These are phyloP conservation scores for Semnornis frantzii DNA, from an alignment of 2,113 vertebrate genomes.

Conservation along the genomic window DNA sequence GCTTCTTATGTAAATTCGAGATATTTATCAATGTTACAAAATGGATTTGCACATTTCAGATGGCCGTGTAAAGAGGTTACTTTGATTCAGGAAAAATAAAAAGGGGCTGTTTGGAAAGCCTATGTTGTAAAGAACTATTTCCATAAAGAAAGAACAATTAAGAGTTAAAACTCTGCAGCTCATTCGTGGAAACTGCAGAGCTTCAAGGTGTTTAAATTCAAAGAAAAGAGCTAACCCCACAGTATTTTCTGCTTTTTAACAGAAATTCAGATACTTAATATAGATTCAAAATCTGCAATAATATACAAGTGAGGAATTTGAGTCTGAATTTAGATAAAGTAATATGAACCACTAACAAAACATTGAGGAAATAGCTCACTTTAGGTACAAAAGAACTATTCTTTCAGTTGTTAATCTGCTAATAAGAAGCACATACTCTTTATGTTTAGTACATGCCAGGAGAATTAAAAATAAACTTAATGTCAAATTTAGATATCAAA, in stretches of 20 bases:
- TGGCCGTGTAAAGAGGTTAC: constrained; percentile 37
- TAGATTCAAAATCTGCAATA: constrained; percentile 39
- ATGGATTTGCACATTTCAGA: constrained; percentile 39
- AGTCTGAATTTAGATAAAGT: constrained; percentile 1
- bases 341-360: constrained; percentile 16
- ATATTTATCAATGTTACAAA: constrained; percentile 49
- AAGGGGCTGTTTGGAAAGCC: constrained; percentile 5
- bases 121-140: constrained; percentile 37
- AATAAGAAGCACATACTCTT: neutral
- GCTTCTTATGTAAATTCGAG: constrained; percentile 43
- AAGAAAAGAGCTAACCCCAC: neutral
- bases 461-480: neutral
- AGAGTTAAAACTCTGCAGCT: constrained; percentile 9
- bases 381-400: constrained; percentile 4
- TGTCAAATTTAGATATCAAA: neutral
- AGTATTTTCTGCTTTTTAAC: constrained; percentile 35
- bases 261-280: constrained; percentile 36
- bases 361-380: neutral
- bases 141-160: constrained; percentile 1
- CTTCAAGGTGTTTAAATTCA: constrained; percentile 25
- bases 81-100: constrained; percentile 34
- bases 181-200: neutral
- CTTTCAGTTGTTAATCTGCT: constrained; percentile 43
- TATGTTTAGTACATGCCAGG: neutral
- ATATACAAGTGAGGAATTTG: neutral